These are phyloP conservation scores for Sylvia atricapilla DNA, from an alignment of 2,113 vertebrate species.

Conservation along the genomic window DNA sequence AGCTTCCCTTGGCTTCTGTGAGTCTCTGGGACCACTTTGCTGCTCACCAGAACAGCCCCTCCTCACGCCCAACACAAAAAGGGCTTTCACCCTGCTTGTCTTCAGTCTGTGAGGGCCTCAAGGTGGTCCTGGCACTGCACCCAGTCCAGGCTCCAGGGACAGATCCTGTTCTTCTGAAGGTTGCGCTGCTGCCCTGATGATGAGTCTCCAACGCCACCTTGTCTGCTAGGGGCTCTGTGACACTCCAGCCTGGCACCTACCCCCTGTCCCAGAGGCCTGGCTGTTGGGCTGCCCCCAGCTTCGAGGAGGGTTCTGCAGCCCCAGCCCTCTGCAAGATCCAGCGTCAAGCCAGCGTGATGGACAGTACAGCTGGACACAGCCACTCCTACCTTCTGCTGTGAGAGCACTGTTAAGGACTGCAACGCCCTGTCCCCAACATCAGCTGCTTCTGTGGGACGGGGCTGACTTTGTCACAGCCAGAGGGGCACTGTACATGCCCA, in stretches of 20 bases:
- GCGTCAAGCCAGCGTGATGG: rapidly evolving
- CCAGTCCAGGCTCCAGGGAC: neutral
- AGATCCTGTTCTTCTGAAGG: neutral
- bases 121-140: neutral
- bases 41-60: constrained; percentile 23
- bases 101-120: neutral
- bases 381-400: neutral
- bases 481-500: neutral
- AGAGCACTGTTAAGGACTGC: neutral
- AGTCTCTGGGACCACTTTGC: constrained; percentile 1
- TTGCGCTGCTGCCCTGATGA: neutral
- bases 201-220: neutral
- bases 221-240: neutral
- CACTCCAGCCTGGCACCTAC: neutral
- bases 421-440: rapidly evolving
- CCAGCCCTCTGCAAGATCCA: neutral
- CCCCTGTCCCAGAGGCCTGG: neutral
- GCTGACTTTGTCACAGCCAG: neutral
- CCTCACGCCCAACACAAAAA: neutral
- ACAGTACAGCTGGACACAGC: neutral
- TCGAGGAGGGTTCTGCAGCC: neutral
- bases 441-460: neutral
- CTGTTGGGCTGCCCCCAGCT: neutral
- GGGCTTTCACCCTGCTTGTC: neutral
- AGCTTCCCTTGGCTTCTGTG: constrained; percentile 43